phyloP scores from a whole-genome alignment of 1,140 invertebrate species.

The Drosophila parvula region DNA sequence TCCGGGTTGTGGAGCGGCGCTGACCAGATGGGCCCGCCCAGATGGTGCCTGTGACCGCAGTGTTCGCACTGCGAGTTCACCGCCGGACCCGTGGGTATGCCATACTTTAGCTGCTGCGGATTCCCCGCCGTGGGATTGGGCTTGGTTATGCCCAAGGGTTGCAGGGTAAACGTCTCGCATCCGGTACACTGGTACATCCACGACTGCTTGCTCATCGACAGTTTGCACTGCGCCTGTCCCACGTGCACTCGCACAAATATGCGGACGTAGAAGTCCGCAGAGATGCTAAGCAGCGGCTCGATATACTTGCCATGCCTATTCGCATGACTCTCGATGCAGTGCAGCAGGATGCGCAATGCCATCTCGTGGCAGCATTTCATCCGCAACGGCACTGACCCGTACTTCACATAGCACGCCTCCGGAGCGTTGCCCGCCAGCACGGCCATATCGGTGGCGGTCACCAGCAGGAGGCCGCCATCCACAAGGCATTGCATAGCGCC shows the following conservation, averaged over 20 bases:
- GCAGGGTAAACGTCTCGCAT: conserved; percentile 91
- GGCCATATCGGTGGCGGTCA: conserved; percentile 99
- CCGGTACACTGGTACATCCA: conserved; percentile 95
- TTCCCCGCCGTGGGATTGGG: conserved; percentile 86
- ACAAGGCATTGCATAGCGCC: conserved; percentile 92
- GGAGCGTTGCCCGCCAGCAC: conserved; percentile 97
- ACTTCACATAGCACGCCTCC: conserved; percentile 96
- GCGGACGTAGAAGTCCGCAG: conserved; percentile 98
- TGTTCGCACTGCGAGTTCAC: conserved; percentile 89
- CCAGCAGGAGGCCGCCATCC: conserved; percentile 93
- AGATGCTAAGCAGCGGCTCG: conserved; percentile 94
- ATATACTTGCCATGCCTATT: conserved; percentile 97
- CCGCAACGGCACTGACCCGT: conserved; percentile 95
- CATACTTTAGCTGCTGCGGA: conserved; percentile 87
- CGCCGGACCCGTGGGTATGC: conserved; percentile 88
- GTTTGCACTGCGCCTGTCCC: conserved; percentile 93
- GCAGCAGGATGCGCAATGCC: conserved; percentile 95
- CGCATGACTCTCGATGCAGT: conserved; percentile 95
- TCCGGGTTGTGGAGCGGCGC: conserved; percentile 91
- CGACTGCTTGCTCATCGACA: conserved; percentile 92
- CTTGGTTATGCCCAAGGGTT: conserved; percentile 89
- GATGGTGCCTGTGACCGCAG: conserved; percentile 90
- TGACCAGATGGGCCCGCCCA: conserved; percentile 98
- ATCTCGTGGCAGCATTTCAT: conserved; percentile 98
- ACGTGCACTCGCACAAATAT: conserved; percentile 95